Evolutionary conservation across 2,797 vertebrate species (phyloP).

Genomic region (Vireo griseus): DNA sequence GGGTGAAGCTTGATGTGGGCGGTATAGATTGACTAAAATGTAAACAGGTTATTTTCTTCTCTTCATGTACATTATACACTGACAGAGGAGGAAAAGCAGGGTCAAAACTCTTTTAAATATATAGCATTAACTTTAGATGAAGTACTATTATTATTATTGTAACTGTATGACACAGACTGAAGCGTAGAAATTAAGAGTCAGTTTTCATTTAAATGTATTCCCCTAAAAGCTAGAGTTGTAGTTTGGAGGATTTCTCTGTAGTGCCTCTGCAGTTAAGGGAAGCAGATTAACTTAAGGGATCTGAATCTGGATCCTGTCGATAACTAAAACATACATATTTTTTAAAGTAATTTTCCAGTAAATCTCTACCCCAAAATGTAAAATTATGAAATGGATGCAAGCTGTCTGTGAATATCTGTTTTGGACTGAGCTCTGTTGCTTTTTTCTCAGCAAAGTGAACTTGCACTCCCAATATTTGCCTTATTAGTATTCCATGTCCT

Average conservation of each 20-base stretch:
- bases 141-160: not conserved
- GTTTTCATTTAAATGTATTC: not conserved
- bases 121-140: not conserved
- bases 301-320: not conserved
- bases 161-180: not conserved
- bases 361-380: not conserved
- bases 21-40: not conserved
- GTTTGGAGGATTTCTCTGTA: not conserved
- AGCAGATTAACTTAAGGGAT: not conserved
- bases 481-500: not conserved
- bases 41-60: not conserved
- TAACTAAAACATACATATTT: not conserved
- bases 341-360: not conserved
- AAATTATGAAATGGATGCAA: not conserved
- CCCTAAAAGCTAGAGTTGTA: not conserved
- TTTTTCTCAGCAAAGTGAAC: not conserved
- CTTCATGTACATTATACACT: not conserved
- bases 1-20: not conserved
- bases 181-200: not conserved
- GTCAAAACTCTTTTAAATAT: not conserved
- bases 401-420: not conserved
- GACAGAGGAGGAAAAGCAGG: not conserved
- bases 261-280: not conserved
- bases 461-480: not conserved
- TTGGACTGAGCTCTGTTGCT: not conserved